Evolutionary conservation across 2,797 vertebrate genomes (phyloP).

Genomic region (Sebastes flavidus): DNA sequence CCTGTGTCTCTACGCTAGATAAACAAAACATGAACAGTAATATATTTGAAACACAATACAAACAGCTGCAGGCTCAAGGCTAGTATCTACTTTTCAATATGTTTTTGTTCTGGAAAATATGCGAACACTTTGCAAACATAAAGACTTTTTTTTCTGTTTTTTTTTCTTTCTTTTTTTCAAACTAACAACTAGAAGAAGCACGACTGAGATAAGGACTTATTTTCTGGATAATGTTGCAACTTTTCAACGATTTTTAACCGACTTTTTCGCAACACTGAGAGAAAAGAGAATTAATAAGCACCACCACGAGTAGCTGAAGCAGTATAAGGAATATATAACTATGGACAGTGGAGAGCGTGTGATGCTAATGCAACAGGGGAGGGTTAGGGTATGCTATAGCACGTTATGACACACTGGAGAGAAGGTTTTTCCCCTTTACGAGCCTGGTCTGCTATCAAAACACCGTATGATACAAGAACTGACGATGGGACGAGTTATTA

Average conservation of each 20-base stretch:
- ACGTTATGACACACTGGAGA: constrained; percentile 70
- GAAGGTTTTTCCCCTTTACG: constrained; percentile 54
- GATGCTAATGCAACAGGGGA: constrained; percentile 60
- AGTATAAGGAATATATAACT: constrained; percentile 74
- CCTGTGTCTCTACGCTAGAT: constrained; percentile 80
- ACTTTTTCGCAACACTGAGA: constrained; percentile 65
- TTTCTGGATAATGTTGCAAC: constrained; percentile 68
- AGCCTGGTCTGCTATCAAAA: constrained; percentile 69
- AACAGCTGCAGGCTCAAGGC: constrained; percentile 79
- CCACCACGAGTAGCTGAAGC: constrained; percentile 74
- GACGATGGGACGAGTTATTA: constrained; percentile 67
- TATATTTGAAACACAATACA: constrained; percentile 79
- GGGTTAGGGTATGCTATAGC: constrained; percentile 36
- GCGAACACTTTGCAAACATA: constrained; percentile 74
- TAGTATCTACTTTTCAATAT: constrained; percentile 76
- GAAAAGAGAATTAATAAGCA: constrained; percentile 70
- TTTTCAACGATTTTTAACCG: constrained; percentile 53
- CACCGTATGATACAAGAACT: constrained; percentile 74
- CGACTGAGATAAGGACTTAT: constrained; percentile 67
- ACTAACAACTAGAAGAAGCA: constrained; percentile 77
- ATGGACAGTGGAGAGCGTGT: constrained; percentile 69
- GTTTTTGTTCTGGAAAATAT: constrained; percentile 79
- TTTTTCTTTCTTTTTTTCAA: constrained; percentile 58
- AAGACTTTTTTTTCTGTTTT: constrained; percentile 66
- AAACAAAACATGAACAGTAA: constrained; percentile 79